Evolutionary conservation across 2,888 invertebrate species (phyloP), one percentile per base, ranked within the genome.

Genomic region (Caenorhabditis sp.): DNA sequence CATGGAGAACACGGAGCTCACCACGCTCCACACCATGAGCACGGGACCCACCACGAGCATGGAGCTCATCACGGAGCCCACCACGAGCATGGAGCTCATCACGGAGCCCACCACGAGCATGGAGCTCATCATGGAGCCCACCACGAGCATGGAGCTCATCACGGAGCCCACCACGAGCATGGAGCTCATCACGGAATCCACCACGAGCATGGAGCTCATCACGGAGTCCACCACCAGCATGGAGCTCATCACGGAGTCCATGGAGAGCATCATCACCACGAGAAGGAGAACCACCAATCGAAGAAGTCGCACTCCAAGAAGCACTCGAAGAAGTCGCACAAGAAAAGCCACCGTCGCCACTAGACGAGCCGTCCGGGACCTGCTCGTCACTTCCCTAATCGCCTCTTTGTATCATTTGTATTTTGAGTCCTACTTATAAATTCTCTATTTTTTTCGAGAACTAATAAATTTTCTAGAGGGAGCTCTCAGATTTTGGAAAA

Each of bases 321-420:
- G 68, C 17, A 43, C 2, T 26, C 46, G 26, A 46, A 46, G 46
- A 46, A 26, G 41, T 15, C 41, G 41, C 15, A n/a, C 32, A 70
- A 70, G 59, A 52, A 59, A 39, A 46, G 37, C 35, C 53, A 37
- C 66, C 59, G 46, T 35, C 65, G 56, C 35, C 65, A 66, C 30
- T 68, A 56, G 48, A 32, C 37, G 32, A 7, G 41, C 50, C 1
- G 39, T 56, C 2, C n/a, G n/a, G 0, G 6, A 24, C 13, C 26
- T 68, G 1, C 39, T 58, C 13, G 5, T n/a, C 9, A 20, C 58
- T 2, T 13, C 37, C 17, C 26, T 56, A 2, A 52, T 8, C 24
- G 68, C 58, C 17, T 52, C 58, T 17, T 17, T 61, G 61, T 55
- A 71, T 55, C 41, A 70, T 53, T 59, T 70, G 70, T 70, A 70